Evolutionary conservation across 2,113 vertebrate genomes (phyloP).

Genomic region (Leucopternis melanops): DNA sequence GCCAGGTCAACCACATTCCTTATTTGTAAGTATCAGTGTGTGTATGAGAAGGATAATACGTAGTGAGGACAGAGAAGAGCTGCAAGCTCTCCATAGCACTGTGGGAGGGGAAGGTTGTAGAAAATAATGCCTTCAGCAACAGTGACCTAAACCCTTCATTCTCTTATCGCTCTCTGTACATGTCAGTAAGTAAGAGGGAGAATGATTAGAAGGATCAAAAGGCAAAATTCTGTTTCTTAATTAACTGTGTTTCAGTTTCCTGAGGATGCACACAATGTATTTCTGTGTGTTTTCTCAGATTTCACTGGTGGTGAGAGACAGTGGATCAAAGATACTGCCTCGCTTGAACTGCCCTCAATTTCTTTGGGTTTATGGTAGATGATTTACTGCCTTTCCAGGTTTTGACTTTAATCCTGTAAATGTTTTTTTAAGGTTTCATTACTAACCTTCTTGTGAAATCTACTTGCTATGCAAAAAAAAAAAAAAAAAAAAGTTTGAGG

Average conservation of each 20-base stretch:
- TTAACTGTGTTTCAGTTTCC: constrained; percentile 46
- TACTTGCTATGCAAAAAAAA: background rate
- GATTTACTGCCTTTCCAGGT: background rate
- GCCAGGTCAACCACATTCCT: constrained; percentile 40
- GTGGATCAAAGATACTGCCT: constrained; percentile 16
- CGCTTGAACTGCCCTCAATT: background rate
- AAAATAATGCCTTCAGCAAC: constrained; percentile 31
- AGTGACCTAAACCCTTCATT: constrained; percentile 18
- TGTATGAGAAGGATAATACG: background rate
- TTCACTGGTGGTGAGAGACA: background rate
- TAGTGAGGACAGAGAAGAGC: background rate
- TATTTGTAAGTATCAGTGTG: background rate
- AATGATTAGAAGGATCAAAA: constrained; percentile 47
- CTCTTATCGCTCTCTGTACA: background rate
- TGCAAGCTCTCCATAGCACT: background rate
- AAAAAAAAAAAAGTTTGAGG: background rate
- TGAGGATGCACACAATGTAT: background rate
- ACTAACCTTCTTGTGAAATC: background rate
- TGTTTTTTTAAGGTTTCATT: background rate
- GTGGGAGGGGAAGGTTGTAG: background rate
- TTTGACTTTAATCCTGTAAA: constrained; percentile 7
- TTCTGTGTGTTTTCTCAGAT: constrained; percentile 17
- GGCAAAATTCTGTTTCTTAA: constrained; percentile 38
- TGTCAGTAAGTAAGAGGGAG: background rate
- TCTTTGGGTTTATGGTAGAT: constrained; percentile 6